Percentiles rank a stretch among this genome's conserved stretches.
Evolutionary conservation across 2,888 invertebrate species (phyloP).

Genomic region (Ctenicera cuprea): DNA sequence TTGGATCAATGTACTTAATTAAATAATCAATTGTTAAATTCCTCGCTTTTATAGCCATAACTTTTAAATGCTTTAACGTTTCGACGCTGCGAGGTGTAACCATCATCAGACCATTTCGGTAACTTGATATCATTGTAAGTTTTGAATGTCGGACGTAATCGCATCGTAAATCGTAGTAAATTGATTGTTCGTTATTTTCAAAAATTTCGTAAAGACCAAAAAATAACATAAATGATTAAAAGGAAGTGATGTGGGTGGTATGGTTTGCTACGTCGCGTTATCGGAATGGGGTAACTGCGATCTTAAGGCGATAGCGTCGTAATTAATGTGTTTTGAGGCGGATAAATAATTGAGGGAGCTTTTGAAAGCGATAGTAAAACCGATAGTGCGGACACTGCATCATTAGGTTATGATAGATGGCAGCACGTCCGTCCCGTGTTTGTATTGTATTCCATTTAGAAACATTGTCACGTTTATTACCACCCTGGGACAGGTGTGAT

Average conservation of each 20-base stretch:
- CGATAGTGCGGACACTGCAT: conserved; percentile 68
- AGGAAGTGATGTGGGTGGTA: background rate
- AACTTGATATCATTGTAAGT: too few species aligned
- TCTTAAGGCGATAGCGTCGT: conserved; percentile 49
- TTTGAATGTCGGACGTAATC: background rate
- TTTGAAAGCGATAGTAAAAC: conserved; percentile 66
- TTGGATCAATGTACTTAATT: conserved; percentile 71
- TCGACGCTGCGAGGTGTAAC: too few species aligned
- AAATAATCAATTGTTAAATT: conserved; percentile 70
- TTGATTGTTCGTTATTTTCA: too few species aligned
- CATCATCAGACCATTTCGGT: too few species aligned
- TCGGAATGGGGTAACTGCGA: conserved; percentile 12
- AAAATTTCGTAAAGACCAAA: background rate
- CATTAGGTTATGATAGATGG: conserved; percentile 69
- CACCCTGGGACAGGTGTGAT: conserved; percentile 68
- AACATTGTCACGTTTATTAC: conserved; percentile 66
- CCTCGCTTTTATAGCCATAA: conserved; percentile 42
- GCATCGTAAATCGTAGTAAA: background rate
- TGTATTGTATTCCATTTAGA: conserved; percentile 68
- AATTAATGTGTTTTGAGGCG: conserved; percentile 68
- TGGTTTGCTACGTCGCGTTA: conserved; percentile 11
- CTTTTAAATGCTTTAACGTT: conserved; percentile 21
- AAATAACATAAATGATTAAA: background rate
- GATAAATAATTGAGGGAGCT: conserved; percentile 69
- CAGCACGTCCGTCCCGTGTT: conserved; percentile 58